phyloP scores from a whole-genome alignment of 2,797 vertebrate genomes.

The Sylvia borin region DNA sequence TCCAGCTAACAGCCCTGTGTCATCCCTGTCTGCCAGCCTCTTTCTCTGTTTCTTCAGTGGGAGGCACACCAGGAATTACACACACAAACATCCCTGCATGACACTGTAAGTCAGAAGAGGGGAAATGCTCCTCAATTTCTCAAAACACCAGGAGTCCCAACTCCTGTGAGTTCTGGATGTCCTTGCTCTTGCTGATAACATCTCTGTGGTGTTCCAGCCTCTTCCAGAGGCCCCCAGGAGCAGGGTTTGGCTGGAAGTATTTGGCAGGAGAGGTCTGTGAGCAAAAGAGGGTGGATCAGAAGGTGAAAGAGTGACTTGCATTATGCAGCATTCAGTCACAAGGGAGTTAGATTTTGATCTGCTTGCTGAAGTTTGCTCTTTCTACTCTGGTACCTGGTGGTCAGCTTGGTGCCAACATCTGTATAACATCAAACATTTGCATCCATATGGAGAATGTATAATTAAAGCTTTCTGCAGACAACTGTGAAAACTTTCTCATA shows the following conservation, averaged over 20 bases:
- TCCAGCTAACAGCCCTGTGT: neutral
- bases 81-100: neutral
- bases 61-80: neutral
- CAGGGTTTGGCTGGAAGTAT: neutral
- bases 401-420: constrained; percentile 57
- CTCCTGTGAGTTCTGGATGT: neutral
- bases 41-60: neutral
- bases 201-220: neutral
- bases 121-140: rapidly evolving
- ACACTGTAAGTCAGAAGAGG: neutral
- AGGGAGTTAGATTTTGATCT: constrained; percentile 31
- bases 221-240: neutral
- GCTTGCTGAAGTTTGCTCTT: constrained; percentile 39
- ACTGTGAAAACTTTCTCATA: constrained; percentile 63
- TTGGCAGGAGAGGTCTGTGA: neutral
- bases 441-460: constrained; percentile 58
- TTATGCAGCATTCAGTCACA: constrained; percentile 30
- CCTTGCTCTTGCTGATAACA: neutral
- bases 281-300: neutral
- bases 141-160: neutral
- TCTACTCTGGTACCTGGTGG: constrained; percentile 26
- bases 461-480: constrained; percentile 53
- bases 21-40: neutral
- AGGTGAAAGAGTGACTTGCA: neutral
- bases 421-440: constrained; percentile 39